Conservation (phyloP, 2,888 invertebrate species). For the Clivina fossor region DNA sequence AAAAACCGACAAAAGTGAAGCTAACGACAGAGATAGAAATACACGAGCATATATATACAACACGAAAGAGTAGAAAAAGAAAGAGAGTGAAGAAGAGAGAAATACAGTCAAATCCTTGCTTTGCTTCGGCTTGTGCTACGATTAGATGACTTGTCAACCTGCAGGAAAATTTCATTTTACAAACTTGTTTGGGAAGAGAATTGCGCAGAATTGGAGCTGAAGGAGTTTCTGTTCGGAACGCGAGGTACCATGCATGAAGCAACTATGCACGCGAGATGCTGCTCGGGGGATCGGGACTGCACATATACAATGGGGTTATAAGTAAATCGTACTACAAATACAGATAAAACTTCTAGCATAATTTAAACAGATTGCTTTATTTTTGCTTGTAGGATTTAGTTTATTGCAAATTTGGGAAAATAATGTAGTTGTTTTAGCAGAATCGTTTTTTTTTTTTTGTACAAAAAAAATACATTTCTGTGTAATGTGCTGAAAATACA, state of each 20-base stretch:
- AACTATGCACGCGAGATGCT: background rate
- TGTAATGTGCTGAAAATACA: too few relatives aligned
- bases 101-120: conserved; percentile 31
- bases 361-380: too few relatives aligned
- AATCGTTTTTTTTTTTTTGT: too few relatives aligned
- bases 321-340: conserved; percentile 17
- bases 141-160: conserved; percentile 62
- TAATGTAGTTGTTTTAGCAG: too few relatives aligned
- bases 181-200: conserved; percentile 61
- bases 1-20: conserved; percentile 38
- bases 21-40: conserved; percentile 12
- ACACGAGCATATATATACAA: conserved; percentile 6
- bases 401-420: too few relatives aligned
- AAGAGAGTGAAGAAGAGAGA: background rate
- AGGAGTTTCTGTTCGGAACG: conserved; percentile 36
- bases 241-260: too few relatives aligned
- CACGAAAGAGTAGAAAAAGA: conserved; percentile 7
- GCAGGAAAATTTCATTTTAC: conserved; percentile 61
- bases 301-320: background rate
- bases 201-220: conserved; percentile 58
- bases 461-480: too few relatives aligned
- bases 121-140: conserved; percentile 47
- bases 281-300: too few relatives aligned
- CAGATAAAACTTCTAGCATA: conserved; percentile 23
- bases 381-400: too few relatives aligned